These are phyloP conservation scores for Protophormia terraenovae DNA, from an alignment of 2,888 invertebrate species.

Conservation along the genomic window DNA sequence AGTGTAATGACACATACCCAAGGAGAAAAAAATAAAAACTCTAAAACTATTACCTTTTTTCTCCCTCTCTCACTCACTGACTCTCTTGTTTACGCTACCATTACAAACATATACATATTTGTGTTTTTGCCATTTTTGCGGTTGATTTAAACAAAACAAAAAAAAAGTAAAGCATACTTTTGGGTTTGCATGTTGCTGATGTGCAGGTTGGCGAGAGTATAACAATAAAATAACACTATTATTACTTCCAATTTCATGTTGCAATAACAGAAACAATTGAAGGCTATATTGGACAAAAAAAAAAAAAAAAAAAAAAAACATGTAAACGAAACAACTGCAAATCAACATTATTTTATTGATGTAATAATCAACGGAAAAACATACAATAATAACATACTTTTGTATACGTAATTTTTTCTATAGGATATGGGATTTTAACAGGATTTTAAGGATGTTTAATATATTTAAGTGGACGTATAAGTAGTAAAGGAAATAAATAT, in stretches of 20 bases:
- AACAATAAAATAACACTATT: slow-evolving; percentile 36
- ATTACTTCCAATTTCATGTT: slow-evolving; percentile 19
- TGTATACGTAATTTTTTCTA: slow-evolving; percentile 6
- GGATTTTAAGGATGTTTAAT: neutral
- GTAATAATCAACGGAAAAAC: neutral
- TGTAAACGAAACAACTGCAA: neutral
- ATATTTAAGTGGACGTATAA: neutral
- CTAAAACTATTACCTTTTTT: neutral
- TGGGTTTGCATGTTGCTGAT: neutral
- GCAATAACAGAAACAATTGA: neutral
- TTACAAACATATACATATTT: neutral
- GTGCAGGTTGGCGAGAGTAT: neutral
- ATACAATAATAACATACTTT: neutral
- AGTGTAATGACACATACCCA: neutral
- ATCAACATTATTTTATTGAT: slow-evolving; percentile 23
- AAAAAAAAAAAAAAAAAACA: neutral
- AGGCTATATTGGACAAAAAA: neutral
- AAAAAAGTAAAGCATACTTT: slow-evolving; percentile 21
- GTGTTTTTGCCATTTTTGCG: neutral
- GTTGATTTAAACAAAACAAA: neutral
- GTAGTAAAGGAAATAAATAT: too few relatives aligned
- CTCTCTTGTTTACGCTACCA: too few relatives aligned
- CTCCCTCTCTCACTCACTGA: too few relatives aligned
- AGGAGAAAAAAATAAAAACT: neutral
- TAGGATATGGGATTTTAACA: slow-evolving; percentile 35